Base-by-base conservation (phyloP, 2,888 invertebrate genomes). In the Oscheius sp. region DNA sequence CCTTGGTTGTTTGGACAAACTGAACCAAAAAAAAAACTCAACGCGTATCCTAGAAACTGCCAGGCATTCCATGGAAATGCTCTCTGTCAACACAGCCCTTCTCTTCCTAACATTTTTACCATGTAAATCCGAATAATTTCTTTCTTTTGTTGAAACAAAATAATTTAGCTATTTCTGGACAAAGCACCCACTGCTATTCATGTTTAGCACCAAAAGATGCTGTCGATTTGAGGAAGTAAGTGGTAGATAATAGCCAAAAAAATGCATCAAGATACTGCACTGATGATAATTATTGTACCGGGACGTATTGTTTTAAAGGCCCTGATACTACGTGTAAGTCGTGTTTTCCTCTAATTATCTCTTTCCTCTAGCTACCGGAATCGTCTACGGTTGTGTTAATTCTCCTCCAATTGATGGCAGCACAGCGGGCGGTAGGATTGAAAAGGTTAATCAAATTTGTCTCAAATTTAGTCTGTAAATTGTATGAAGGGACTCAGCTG, bases 261-360 rank as follows among this genome's bases (percentile, higher is more conserved):
- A 27, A n/a, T 4, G 6, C 15, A n/a, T 61, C 45, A 45, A 61
- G 61, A 2, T 61, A 42, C 27, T 61, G 61, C 29, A 17, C 17
- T 20, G 61, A 61, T 15, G 20, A 15, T 5, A 45, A 39, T 8
- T 61, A 27, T 31, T 61, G 61, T 20, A 61, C 45, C 3, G 61
- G 61, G 4, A 45, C 42, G 3, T 61, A 61, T n/a, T 61, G 61
- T 27, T 61, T 61, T 45, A 61, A 61, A 29, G 61, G 61, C 12
- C 61, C 61, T 20, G 61, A 61, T 25, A 29, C 42, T 10, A 45
- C 45, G 15, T 61, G 57, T 57, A 20, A 57, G 57, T 37, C n/a
- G n/a, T n/a, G n/a, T n/a, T n/a, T 6, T 12, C 12, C 15, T 12
- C 3, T 6, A 17, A 42, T 12, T 6, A 42, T 6, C 42, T n/a